Conservation (phyloP, 2,113 vertebrate species). For the Solenodon paradoxus region DNA sequence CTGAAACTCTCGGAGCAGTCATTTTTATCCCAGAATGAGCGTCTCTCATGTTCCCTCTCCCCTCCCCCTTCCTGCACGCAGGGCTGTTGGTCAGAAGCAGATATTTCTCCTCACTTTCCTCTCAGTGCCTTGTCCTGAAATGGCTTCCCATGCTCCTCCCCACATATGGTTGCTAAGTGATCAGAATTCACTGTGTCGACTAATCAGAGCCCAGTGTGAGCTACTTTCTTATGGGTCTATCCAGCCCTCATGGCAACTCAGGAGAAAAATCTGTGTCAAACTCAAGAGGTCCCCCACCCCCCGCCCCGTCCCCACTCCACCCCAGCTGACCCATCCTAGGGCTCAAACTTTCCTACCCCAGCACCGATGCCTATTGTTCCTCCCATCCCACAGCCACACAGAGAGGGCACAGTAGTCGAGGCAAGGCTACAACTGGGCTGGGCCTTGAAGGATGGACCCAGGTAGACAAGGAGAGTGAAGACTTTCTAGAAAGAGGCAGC, state of each 20-base stretch:
- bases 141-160: background rate
- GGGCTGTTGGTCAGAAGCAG: background rate
- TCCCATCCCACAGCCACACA: background rate
- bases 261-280: background rate
- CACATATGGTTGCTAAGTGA: slow-evolving; percentile 23
- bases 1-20: slow-evolving; percentile 13
- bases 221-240: background rate
- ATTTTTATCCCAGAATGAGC: slow-evolving; percentile 24
- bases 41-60: background rate
- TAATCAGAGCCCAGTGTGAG: background rate
- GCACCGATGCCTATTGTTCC: background rate
- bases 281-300: no score
- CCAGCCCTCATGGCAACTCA: background rate
- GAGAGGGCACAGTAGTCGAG: background rate
- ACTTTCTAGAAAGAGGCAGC: background rate
- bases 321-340: background rate
- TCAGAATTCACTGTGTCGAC: slow-evolving; percentile 21
- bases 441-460: background rate
- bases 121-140: background rate
- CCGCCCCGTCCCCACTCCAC: background rate
- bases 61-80: rapidly evolving
- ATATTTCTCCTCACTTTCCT: slow-evolving; percentile 25
- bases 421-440: background rate
- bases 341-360: background rate
- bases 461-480: background rate